phyloP scores from a whole-genome alignment of 2,797 vertebrate genomes.

The Rhyacichthys aspro region DNA sequence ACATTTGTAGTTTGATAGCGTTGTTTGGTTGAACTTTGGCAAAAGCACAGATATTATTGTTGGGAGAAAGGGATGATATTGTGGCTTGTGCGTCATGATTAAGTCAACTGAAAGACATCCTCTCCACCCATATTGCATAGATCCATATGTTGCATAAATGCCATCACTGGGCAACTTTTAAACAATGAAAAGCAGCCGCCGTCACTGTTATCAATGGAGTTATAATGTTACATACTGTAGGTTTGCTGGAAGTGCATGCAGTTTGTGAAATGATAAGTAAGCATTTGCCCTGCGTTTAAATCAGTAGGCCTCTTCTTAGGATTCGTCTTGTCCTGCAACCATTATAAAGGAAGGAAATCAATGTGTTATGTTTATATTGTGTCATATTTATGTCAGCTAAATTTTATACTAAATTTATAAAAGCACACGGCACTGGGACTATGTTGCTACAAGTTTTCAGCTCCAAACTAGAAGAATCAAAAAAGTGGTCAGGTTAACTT shows the following conservation, averaged over 20 bases:
- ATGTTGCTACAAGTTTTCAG: too few relatives aligned
- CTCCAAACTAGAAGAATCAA: too few relatives aligned
- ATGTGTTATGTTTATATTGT: too few relatives aligned
- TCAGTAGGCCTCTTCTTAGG: background rate
- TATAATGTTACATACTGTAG: too few relatives aligned
- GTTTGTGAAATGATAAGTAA: background rate
- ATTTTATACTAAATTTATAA: too few relatives aligned
- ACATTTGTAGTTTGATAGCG: constrained; percentile 7
- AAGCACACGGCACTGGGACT: too few relatives aligned
- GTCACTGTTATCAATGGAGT: too few relatives aligned
- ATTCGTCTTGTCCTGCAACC: background rate
- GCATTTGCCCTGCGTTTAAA: background rate
- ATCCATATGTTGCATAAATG: constrained; percentile 32
- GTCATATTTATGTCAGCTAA: too few relatives aligned
- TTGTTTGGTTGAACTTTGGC: constrained; percentile 16
- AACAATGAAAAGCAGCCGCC: too few relatives aligned
- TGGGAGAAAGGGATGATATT: constrained; percentile 34
- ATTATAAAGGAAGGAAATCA: background rate
- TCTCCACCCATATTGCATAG: constrained; percentile 55
- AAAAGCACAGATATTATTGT: constrained; percentile 8
- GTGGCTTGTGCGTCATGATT: constrained; percentile 58
- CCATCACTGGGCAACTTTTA: background rate
- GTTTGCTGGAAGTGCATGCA: background rate
- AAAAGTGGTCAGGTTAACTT: background rate
- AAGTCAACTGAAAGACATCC: constrained; percentile 49